Conservation (phyloP, 2,888 invertebrate species). For the Orthonychiurus folsomi region DNA sequence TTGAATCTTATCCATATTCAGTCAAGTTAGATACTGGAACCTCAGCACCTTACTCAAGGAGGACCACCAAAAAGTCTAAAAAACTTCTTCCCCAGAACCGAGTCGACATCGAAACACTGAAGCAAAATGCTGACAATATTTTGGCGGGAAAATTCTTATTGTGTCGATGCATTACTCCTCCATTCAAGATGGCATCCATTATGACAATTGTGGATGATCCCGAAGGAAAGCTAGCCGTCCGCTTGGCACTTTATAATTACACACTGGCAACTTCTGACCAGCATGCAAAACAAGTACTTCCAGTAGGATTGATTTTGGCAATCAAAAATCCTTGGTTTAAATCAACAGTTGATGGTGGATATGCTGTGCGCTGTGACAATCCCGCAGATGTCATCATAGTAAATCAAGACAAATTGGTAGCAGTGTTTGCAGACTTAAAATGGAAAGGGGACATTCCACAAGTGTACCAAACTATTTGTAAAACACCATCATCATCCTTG, state of each 20-base stretch:
- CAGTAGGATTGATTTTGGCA: conserved; percentile 12
- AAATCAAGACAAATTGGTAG: not conserved
- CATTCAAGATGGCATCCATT: conserved; percentile 10
- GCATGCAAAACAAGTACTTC: not conserved
- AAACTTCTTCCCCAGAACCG: too few relatives aligned
- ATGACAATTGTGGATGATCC: conserved; percentile 17
- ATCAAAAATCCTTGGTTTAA: conserved; percentile 21
- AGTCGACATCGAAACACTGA: not conserved
- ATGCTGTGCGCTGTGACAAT: conserved; percentile 9
- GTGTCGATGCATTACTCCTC: conserved; percentile 13
- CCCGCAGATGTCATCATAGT: conserved; percentile 8
- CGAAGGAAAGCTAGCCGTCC: conserved; percentile 11
- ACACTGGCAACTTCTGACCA: not conserved
- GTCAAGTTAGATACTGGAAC: too few relatives aligned
- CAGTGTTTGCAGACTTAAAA: conserved; percentile 1
- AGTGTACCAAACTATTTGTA: conserved; percentile 7
- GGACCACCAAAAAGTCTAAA: too few relatives aligned
- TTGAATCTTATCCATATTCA: too few relatives aligned
- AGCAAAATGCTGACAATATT: not conserved
- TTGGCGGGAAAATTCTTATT: conserved; percentile 14
- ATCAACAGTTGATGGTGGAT: conserved; percentile 12
- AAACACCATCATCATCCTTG: not conserved
- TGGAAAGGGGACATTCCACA: conserved; percentile 11
- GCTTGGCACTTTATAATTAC: conserved; percentile 16
- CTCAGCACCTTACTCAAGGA: too few relatives aligned